These are phyloP conservation scores for Microctonus hyperodae DNA, from an alignment of 2,888 invertebrate species.

Conservation along the genomic window DNA sequence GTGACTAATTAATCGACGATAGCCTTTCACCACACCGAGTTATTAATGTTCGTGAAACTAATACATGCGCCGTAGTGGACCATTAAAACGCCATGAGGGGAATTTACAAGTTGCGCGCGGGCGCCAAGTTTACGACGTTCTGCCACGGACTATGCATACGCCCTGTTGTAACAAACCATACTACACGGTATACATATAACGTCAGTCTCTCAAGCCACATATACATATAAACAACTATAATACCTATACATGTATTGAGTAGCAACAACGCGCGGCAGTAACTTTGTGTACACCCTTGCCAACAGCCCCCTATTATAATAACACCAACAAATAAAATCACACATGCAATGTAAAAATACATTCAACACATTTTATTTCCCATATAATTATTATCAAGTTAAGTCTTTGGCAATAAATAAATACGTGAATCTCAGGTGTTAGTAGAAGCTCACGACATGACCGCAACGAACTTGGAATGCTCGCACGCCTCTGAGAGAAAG, in stretches of 20 bases:
- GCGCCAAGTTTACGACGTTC: conserved; percentile 58
- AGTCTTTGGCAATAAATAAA: neutral
- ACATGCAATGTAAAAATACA: neutral
- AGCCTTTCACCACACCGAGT: conserved; percentile 54
- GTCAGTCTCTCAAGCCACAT: conserved; percentile 16
- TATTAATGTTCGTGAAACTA: conserved; percentile 61
- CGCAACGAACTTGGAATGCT: conserved; percentile 46
- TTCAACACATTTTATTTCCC: neutral
- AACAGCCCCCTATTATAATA: neutral
- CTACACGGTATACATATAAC: neutral
- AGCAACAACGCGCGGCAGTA: neutral
- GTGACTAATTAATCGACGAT: conserved; percentile 59
- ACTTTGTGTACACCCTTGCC: neutral
- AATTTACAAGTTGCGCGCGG: conserved; percentile 48
- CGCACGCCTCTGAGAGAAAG: conserved; percentile 43
- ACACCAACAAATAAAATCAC: neutral
- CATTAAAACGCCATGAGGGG: conserved; percentile 60
- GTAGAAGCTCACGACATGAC: conserved; percentile 40
- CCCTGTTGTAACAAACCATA: conserved; percentile 7
- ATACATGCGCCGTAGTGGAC: conserved; percentile 55
- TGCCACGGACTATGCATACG: conserved; percentile 41
- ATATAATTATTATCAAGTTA: too few species aligned
- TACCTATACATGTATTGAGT: conserved; percentile 1
- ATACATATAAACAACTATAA: neutral
- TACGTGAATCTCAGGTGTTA: neutral